Evolutionary conservation across 2,797 vertebrate genomes (phyloP).

Genomic region (Poecile montanus): DNA sequence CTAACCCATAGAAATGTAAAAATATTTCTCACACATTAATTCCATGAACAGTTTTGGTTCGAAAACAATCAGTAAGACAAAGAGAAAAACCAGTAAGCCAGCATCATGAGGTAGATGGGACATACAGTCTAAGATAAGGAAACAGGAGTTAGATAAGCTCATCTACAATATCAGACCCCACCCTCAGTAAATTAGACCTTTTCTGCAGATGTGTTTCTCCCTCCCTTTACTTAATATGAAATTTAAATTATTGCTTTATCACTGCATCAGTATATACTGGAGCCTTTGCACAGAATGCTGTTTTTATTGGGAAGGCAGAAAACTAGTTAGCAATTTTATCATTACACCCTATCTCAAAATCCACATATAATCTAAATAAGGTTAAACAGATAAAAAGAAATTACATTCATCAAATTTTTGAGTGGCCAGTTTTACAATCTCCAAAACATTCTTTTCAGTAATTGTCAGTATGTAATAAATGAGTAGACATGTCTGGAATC

Average conservation of each 20-base stretch:
- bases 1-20: not conserved
- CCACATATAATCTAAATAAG: not conserved
- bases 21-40: not conserved
- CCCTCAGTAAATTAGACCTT: not conserved
- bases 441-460: not conserved
- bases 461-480: not conserved
- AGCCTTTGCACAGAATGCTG: not conserved
- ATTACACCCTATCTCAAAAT: not conserved
- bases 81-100: not conserved
- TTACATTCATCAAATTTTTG: not conserved
- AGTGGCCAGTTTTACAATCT: not conserved
- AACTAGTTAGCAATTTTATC: not conserved
- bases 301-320: not conserved
- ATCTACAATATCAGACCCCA: not conserved
- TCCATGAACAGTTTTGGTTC: not conserved
- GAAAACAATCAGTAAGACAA: not conserved
- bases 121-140: not conserved
- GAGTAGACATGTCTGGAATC: not conserved
- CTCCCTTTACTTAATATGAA: not conserved
- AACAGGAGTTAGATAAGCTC: not conserved
- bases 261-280: not conserved
- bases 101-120: not conserved
- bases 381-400: not conserved
- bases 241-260: not conserved
- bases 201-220: not conserved